These are phyloP conservation scores for Rotaria sp. DNA, from an alignment of 2,888 invertebrate genomes.

Conservation along the genomic window DNA sequence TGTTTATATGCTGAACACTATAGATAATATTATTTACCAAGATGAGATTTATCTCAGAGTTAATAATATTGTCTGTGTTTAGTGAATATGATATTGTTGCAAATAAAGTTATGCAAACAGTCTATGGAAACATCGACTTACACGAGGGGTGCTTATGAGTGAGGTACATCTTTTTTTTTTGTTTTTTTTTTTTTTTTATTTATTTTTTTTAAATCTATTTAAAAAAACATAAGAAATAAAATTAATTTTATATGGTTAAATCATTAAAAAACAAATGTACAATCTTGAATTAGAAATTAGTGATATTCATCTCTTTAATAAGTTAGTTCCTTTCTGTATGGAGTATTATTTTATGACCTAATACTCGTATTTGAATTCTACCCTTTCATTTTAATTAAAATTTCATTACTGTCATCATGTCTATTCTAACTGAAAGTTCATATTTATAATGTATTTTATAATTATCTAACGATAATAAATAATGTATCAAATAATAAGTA, in stretches of 20 bases:
- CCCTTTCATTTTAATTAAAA: neutral
- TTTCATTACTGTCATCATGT: neutral
- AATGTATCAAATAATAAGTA: neutral
- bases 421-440: neutral
- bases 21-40: neutral
- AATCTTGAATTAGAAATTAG: neutral
- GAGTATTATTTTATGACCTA: neutral
- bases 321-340: neutral
- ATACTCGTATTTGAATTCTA: neutral
- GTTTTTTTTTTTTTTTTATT: neutral
- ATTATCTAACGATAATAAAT: neutral
- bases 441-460: neutral
- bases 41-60: constrained; percentile 3
- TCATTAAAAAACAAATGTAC: no score
- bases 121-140: constrained; percentile 2
- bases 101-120: constrained; percentile 17
- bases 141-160: constrained; percentile 24
- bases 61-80: neutral
- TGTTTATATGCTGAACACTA: neutral
- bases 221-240: no score
- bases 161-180: neutral
- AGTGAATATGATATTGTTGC: constrained; percentile 7
- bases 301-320: neutral
- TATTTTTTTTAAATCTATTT: no score
- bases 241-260: no score